phyloP scores from a whole-genome alignment of 2,888 invertebrate species.

The Creontiades dilutus region DNA sequence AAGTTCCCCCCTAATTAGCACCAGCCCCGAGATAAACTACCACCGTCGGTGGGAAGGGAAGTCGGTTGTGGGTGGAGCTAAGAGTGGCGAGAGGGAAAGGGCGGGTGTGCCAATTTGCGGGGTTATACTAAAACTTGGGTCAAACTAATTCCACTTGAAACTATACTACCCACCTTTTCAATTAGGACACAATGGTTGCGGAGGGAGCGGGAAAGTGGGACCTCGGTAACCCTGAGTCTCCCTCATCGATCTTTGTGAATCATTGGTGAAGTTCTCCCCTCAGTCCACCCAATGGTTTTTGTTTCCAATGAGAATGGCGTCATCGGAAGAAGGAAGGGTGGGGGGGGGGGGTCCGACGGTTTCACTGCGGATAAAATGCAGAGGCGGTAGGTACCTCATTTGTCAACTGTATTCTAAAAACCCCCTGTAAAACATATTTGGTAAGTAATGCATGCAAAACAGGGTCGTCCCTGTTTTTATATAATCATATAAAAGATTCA shows the following conservation, averaged over 20 bases:
- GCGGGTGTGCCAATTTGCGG: background rate
- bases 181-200: slow-evolving; percentile 19
- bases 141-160: slow-evolving; percentile 39
- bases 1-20: slow-evolving; percentile 31
- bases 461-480: too few relatives aligned
- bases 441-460: too few relatives aligned
- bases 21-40: slow-evolving; percentile 28
- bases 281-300: background rate
- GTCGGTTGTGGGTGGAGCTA: too few relatives aligned
- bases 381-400: too few relatives aligned
- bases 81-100: too few relatives aligned
- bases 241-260: slow-evolving; percentile 7
- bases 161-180: slow-evolving; percentile 36
- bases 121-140: slow-evolving; percentile 42
- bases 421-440: too few relatives aligned
- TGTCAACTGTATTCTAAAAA: too few relatives aligned
- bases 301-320: background rate
- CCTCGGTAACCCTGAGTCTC: background rate
- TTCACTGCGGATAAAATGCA: too few relatives aligned
- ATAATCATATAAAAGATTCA: too few relatives aligned
- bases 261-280: background rate
- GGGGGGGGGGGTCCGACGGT: too few relatives aligned
- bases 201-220: background rate
- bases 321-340: too few relatives aligned
- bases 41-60: background rate